Percentiles rank a stretch among this genome's conserved stretches.
These are phyloP conservation scores for Oreochromis tanganicae DNA, from an alignment of 2,113 vertebrate species.

Conservation along the genomic window DNA sequence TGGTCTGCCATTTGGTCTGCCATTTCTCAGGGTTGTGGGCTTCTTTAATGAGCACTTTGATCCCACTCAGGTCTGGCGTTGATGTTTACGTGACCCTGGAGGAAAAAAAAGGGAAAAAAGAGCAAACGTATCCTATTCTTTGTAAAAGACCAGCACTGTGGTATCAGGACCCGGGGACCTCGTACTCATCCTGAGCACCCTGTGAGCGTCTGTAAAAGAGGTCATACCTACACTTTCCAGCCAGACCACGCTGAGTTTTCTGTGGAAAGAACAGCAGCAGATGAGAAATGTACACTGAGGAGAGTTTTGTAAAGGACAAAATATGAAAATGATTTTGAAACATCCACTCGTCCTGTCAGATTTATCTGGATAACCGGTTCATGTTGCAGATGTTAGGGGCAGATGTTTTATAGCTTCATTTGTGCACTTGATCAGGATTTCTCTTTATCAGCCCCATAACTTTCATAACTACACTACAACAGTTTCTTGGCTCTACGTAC, in stretches of 20 bases:
- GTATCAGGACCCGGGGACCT: conserved; percentile 28
- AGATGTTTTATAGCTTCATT: conserved; percentile 5
- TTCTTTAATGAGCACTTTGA: conserved; percentile 72
- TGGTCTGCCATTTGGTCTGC: conserved; percentile 69
- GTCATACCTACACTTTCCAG: background rate
- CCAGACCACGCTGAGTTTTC: background rate
- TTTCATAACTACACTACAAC: conserved; percentile 45
- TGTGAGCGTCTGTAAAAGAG: background rate
- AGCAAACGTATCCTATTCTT: conserved; percentile 18
- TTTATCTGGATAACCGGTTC: background rate
- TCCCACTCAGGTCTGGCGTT: conserved; percentile 68
- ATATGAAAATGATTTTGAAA: background rate
- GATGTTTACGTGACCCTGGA: conserved; percentile 61
- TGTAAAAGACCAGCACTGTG: conserved; percentile 20
- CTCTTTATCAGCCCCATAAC: conserved; percentile 52
- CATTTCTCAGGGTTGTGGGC: conserved; percentile 72
- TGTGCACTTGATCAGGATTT: conserved; percentile 38
- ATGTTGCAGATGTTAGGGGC: conserved; percentile 15
- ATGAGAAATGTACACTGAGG: background rate
- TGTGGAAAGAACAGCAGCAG: conserved; percentile 3
- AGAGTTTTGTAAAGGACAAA: background rate
- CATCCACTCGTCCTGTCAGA: conserved; percentile 17
- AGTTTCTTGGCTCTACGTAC: conserved; percentile 36
- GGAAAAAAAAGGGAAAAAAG: conserved; percentile 9
- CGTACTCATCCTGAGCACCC: background rate